A percentile compares a stretch with the other conserved stretches of the same genome.
These are phyloP conservation scores for Pogonophryne albipinna DNA, from an alignment of 2,797 vertebrate species.

Conservation along the genomic window DNA sequence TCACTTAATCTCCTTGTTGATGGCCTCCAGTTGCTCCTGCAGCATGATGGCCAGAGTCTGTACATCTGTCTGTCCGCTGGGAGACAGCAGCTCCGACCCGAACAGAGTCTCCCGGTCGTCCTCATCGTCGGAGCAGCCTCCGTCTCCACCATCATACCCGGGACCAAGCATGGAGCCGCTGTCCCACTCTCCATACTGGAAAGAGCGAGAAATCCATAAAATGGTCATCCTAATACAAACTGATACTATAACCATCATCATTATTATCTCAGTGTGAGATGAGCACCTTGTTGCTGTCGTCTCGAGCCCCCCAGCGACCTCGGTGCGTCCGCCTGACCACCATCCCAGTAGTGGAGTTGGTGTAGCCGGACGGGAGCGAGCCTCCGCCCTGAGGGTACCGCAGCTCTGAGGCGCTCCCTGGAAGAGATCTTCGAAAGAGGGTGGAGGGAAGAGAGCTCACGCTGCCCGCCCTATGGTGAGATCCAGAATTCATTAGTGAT, in stretches of 20 bases:
- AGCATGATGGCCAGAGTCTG: slow-evolving; percentile 95
- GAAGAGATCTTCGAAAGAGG: slow-evolving; percentile 89
- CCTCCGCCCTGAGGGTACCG: slow-evolving; percentile 91
- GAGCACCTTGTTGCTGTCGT: slow-evolving; percentile 89
- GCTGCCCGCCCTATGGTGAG: slow-evolving; percentile 76
- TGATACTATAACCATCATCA: not conserved
- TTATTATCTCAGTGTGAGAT: not conserved
- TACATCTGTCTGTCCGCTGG: slow-evolving; percentile 93
- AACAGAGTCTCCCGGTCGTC: slow-evolving; percentile 88
- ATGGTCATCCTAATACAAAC: not conserved
- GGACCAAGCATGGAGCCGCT: slow-evolving; percentile 77
- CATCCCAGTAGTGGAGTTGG: slow-evolving; percentile 86
- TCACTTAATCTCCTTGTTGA: slow-evolving; percentile 95
- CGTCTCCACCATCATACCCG: slow-evolving; percentile 82
- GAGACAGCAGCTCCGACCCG: slow-evolving; percentile 90
- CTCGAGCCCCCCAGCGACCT: slow-evolving; percentile 90
- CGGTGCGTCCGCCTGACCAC: slow-evolving; percentile 88
- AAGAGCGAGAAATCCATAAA: not conserved
- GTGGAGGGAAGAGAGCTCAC: slow-evolving; percentile 84
- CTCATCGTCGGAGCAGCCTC: slow-evolving; percentile 87
- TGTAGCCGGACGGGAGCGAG: slow-evolving; percentile 87
- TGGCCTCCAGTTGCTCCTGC: slow-evolving; percentile 94
- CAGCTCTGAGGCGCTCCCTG: slow-evolving; percentile 92
- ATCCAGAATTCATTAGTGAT: slow-evolving; percentile 56
- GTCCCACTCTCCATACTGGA: slow-evolving; percentile 90